Evolutionary conservation across 2,113 vertebrate species (phyloP).

Genomic region (Cololabis saira): DNA sequence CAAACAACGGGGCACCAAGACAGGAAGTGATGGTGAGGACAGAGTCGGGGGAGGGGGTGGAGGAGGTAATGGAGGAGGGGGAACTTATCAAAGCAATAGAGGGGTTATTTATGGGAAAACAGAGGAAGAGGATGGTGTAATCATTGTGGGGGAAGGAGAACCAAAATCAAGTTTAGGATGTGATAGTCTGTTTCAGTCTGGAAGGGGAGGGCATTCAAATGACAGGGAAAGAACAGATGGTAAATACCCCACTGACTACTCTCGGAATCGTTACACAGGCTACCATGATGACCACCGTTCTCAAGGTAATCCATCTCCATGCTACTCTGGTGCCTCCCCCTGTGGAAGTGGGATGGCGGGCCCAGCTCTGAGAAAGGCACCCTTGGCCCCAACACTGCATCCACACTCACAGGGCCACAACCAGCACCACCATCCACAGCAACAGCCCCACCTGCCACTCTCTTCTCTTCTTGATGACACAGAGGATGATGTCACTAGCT

Average conservation of each 20-base stretch:
- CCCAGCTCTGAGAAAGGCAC: slow-evolving; percentile 83
- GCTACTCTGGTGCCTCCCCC: slow-evolving; percentile 82
- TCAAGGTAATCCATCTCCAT: slow-evolving; percentile 83
- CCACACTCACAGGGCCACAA: slow-evolving; percentile 84
- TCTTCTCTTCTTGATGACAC: slow-evolving; percentile 85
- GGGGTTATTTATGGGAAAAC: slow-evolving; percentile 81
- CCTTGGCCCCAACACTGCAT: slow-evolving; percentile 84
- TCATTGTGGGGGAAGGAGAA: slow-evolving; percentile 79
- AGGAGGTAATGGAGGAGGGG: slow-evolving; percentile 80
- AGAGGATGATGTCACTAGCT: slow-evolving; percentile 86
- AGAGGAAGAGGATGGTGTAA: slow-evolving; percentile 81
- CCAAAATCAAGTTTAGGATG: slow-evolving; percentile 77
- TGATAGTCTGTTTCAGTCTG: slow-evolving; percentile 80
- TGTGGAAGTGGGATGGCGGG: slow-evolving; percentile 85
- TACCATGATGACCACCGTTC: slow-evolving; percentile 86
- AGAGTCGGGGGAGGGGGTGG: slow-evolving; percentile 76
- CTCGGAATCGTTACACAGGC: slow-evolving; percentile 85
- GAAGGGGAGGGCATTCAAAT: slow-evolving; percentile 80
- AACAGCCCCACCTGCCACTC: slow-evolving; percentile 83
- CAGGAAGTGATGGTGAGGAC: slow-evolving; percentile 80
- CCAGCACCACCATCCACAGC: slow-evolving; percentile 82
- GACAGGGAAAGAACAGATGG: slow-evolving; percentile 80
- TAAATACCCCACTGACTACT: slow-evolving; percentile 83
- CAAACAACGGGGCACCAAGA: slow-evolving; percentile 79
- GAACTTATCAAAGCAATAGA: slow-evolving; percentile 81